Percentiles rank a stretch among this genome's conserved stretches.
phyloP scores from a whole-genome alignment of 2,888 invertebrate genomes.

The Tinea pellionella region DNA sequence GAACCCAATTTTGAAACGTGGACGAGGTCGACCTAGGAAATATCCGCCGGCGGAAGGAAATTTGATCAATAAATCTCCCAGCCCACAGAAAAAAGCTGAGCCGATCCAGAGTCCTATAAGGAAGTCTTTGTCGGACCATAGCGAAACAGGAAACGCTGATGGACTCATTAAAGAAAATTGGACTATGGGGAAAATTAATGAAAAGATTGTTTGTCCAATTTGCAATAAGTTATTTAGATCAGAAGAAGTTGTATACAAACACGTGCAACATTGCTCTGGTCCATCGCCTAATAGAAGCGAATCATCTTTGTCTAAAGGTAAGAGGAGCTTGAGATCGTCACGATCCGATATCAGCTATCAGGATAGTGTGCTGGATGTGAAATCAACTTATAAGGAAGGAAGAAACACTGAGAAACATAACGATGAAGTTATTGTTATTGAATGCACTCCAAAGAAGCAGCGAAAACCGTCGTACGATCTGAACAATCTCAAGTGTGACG shows the following conservation, averaged over 20 bases:
- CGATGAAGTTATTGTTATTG: conserved; percentile 37
- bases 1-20: conserved; percentile 48
- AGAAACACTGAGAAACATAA: background rate
- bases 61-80: conserved; percentile 27
- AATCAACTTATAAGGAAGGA: background rate
- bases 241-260: conserved; percentile 63
- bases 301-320: background rate
- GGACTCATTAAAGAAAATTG: conserved; percentile 52
- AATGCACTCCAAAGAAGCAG: conserved; percentile 21
- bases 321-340: background rate
- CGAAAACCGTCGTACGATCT: conserved; percentile 13
- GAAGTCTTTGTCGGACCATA: background rate
- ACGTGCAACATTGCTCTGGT: conserved; percentile 63
- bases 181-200: conserved; percentile 67
- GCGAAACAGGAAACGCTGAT: conserved; percentile 31
- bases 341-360: background rate
- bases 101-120: background rate
- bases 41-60: conserved; percentile 35
- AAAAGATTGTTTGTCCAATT: conserved; percentile 62
- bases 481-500: conserved; percentile 46
- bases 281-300: conserved; percentile 57
- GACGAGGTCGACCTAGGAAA: conserved; percentile 57
- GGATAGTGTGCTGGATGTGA: background rate
- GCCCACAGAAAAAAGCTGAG: conserved; percentile 46
- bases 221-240: conserved; percentile 60